These are phyloP conservation scores for Salvator merianae DNA, from an alignment of 2,113 vertebrate species.

Conservation along the genomic window DNA sequence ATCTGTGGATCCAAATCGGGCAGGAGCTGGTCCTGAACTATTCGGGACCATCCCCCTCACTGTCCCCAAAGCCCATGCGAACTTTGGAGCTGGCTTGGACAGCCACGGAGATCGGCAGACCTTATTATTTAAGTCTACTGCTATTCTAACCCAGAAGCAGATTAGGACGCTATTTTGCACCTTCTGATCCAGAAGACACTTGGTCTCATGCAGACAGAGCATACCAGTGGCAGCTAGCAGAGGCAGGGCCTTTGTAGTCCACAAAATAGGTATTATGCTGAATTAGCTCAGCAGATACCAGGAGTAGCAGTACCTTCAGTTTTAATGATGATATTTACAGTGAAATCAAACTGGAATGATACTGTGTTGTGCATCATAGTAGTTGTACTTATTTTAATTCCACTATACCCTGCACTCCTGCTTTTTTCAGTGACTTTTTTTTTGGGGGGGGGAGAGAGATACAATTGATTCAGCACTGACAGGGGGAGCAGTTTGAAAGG, in stretches of 20 bases:
- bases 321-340: constrained; percentile 20
- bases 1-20: too few relatives aligned
- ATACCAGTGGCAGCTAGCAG: too few relatives aligned
- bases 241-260: background rate
- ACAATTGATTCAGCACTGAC: constrained; percentile 27
- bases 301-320: background rate
- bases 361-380: constrained; percentile 43
- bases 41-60: too few relatives aligned
- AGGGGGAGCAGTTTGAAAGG: constrained; percentile 44
- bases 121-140: too few relatives aligned
- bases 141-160: too few relatives aligned
- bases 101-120: too few relatives aligned
- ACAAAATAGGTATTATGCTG: background rate
- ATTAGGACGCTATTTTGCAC: too few relatives aligned
- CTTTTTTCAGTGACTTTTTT: constrained; percentile 14
- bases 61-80: too few relatives aligned
- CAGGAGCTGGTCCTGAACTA: too few relatives aligned
- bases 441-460: constrained; percentile 52
- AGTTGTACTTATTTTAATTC: constrained; percentile 57
- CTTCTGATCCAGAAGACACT: too few relatives aligned
- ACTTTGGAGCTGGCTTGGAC: too few relatives aligned
- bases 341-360: constrained; percentile 31
- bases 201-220: too few relatives aligned
- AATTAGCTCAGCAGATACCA: background rate
- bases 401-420: constrained; percentile 27